Percentiles rank a stretch among this genome's conserved stretches.
These are phyloP conservation scores for Stenotaenia linearis DNA, from an alignment of 2,888 invertebrate species.

Conservation along the genomic window DNA sequence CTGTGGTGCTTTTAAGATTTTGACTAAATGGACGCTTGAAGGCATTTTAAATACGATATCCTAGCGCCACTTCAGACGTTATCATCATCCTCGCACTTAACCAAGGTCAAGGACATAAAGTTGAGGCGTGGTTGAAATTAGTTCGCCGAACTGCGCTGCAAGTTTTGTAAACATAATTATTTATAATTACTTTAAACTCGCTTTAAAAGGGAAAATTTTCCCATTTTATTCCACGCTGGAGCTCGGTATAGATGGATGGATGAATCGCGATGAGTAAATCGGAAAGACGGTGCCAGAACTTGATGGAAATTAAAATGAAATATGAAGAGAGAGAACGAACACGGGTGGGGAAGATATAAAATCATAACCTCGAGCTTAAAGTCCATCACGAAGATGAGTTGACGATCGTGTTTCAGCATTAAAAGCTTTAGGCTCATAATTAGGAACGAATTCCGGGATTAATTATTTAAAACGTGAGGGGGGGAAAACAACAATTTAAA, in stretches of 20 bases:
- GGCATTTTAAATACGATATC: not conserved
- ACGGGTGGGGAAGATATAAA: not conserved
- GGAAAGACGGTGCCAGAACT: not conserved
- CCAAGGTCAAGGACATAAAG: not conserved
- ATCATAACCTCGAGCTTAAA: not conserved
- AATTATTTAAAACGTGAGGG: not conserved
- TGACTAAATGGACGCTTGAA: not conserved
- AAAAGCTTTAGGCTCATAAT: not conserved
- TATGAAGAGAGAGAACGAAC: not conserved
- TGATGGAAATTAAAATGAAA: not conserved
- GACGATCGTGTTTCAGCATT: not conserved
- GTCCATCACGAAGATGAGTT: not conserved
- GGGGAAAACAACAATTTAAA: too few species aligned
- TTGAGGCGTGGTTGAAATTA: not conserved
- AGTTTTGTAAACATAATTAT: not conserved
- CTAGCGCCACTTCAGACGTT: not conserved
- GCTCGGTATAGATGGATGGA: not conserved
- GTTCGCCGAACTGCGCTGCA: not conserved
- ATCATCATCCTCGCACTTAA: not conserved
- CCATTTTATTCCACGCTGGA: not conserved
- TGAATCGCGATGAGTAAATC: not conserved
- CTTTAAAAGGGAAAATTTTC: not conserved
- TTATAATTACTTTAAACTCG: not conserved
- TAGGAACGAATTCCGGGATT: not conserved
- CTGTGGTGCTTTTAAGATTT: not conserved